Evolutionary conservation across 1,140 invertebrate genomes (phyloP).

Genomic region (Stegodyphus dumicola): DNA sequence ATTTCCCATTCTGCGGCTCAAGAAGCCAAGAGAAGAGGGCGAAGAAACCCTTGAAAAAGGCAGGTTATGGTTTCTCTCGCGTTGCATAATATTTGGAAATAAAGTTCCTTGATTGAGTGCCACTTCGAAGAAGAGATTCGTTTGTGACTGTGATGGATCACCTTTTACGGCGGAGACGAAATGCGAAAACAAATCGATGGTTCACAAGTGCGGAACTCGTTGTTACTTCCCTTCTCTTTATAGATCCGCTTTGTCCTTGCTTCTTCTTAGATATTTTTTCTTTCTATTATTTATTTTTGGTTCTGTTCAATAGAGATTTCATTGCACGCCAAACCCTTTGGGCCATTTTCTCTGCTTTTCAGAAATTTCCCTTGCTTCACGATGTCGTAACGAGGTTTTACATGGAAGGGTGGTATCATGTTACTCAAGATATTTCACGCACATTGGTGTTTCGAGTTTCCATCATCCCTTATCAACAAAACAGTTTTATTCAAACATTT

Average conservation of each 20-base stretch:
- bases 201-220: slow-evolving; percentile 27
- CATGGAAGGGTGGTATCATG: too few relatives aligned
- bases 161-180: slow-evolving; percentile 42
- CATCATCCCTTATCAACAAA: too few relatives aligned
- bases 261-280: slow-evolving; percentile 20
- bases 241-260: slow-evolving; percentile 29
- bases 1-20: slow-evolving; percentile 4
- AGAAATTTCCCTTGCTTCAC: too few relatives aligned
- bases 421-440: too few relatives aligned
- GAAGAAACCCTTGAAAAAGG: background rate
- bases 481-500: too few relatives aligned
- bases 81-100: slow-evolving; percentile 57
- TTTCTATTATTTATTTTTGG: slow-evolving; percentile 44
- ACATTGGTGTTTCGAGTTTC: too few relatives aligned
- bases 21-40: slow-evolving; percentile 16
- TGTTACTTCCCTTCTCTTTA: slow-evolving; percentile 19
- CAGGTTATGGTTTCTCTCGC: slow-evolving; percentile 29
- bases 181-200: slow-evolving; percentile 58
- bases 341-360: background rate
- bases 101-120: slow-evolving; percentile 55
- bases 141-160: slow-evolving; percentile 58
- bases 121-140: slow-evolving; percentile 47
- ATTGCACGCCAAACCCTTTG: slow-evolving; percentile 19
- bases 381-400: too few relatives aligned
- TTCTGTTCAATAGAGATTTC: slow-evolving; percentile 26